Evolutionary conservation across 2,888 invertebrate genomes (phyloP).

Genomic region (Uropetala carovei): DNA sequence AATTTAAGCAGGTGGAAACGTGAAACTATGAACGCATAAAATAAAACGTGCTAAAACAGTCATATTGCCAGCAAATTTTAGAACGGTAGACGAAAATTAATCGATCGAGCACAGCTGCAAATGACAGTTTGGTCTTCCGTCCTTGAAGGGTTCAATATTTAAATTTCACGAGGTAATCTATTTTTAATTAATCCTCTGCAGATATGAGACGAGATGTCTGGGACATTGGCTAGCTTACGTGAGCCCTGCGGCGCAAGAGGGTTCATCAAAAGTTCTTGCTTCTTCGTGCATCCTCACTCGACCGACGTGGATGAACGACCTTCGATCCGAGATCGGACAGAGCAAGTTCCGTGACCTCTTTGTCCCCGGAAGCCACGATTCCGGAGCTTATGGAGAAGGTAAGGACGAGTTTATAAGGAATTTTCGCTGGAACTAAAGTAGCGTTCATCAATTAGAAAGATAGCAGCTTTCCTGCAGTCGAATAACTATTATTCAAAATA

Average conservation of each 20-base stretch:
- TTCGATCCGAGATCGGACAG: slow-evolving; percentile 74
- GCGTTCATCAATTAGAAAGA: too few species aligned
- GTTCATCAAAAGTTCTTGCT: slow-evolving; percentile 70
- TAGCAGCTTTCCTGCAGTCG: too few species aligned
- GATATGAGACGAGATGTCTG: slow-evolving; percentile 68
- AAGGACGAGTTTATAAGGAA: slow-evolving; percentile 46
- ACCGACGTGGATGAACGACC: slow-evolving; percentile 80
- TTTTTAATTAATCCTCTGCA: not conserved
- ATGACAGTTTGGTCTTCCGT: not conserved
- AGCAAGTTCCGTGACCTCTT: slow-evolving; percentile 78
- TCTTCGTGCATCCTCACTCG: slow-evolving; percentile 76
- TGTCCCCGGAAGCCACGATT: slow-evolving; percentile 85
- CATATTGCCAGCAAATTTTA: too few species aligned
- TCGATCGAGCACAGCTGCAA: too few species aligned
- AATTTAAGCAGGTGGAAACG: too few species aligned
- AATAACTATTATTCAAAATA: too few species aligned
- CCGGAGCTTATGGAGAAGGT: slow-evolving; percentile 78
- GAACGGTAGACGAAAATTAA: too few species aligned
- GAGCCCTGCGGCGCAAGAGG: slow-evolving; percentile 65
- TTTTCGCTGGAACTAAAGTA: too few species aligned
- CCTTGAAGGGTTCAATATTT: not conserved
- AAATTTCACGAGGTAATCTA: not conserved
- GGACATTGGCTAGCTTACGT: slow-evolving; percentile 72
- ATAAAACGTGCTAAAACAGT: too few species aligned
- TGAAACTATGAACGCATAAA: too few species aligned